phyloP scores from a whole-genome alignment of 2,888 invertebrate genomes.

The Erynnis tages region DNA sequence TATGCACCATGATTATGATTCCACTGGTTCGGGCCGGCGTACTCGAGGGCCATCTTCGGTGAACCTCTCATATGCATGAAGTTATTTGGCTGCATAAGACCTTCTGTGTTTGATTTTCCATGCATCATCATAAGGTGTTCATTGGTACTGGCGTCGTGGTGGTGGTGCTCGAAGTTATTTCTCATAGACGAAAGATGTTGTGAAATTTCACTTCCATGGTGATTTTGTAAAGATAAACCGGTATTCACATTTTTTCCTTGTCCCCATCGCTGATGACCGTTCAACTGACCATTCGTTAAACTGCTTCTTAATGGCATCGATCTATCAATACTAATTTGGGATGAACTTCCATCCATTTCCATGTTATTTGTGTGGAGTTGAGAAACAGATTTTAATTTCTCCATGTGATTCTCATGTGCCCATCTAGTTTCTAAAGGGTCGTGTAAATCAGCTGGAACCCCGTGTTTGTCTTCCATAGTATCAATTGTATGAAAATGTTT shows the following conservation, averaged over 20 bases:
- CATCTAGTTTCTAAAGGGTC: constrained; percentile 10
- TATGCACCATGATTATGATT: constrained; percentile 45
- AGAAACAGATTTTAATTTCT: constrained; percentile 18
- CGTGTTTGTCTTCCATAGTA: not conserved
- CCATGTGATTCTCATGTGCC: constrained; percentile 10
- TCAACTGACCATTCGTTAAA: constrained; percentile 2
- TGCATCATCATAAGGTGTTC: constrained; percentile 36
- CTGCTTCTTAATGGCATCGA: not conserved
- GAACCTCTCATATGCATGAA: constrained; percentile 48
- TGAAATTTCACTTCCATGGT: not conserved
- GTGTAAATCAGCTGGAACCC: constrained; percentile 1
- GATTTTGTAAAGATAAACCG: not conserved
- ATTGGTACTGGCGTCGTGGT: constrained; percentile 25
- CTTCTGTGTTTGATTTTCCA: constrained; percentile 48
- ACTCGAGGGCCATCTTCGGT: constrained; percentile 40
- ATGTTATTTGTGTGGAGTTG: constrained; percentile 9
- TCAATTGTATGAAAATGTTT: constrained; percentile 13
- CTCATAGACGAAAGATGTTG: not conserved
- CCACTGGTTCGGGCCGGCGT: constrained; percentile 47
- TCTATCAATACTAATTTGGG: constrained; percentile 14
- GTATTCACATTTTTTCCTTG: constrained; percentile 9
- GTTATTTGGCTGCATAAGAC: constrained; percentile 26
- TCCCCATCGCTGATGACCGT: constrained; percentile 4
- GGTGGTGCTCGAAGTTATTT: constrained; percentile 6
- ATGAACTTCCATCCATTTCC: constrained; percentile 22